Percentiles rank a stretch among this genome's conserved stretches.
Evolutionary conservation across 2,888 invertebrate species (phyloP).

Genomic region (Lepetodrilus schrolli): DNA sequence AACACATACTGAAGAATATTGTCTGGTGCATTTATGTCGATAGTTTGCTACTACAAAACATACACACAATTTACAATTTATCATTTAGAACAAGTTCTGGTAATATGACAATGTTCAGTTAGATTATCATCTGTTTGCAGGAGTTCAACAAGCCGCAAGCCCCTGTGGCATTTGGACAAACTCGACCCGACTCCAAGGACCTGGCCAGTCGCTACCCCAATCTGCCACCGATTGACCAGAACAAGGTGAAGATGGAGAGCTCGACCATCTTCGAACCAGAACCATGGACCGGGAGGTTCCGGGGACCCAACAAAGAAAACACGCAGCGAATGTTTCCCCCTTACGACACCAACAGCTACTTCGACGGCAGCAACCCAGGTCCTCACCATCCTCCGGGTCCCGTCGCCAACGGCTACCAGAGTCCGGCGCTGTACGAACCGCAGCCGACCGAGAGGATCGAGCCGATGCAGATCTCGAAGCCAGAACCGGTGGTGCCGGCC

Average conservation of each 20-base stretch:
- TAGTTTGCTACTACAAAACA: no score
- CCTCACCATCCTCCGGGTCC: neutral
- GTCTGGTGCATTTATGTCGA: no score
- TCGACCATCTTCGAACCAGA: constrained; percentile 64
- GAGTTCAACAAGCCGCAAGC: no score
- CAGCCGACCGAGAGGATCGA: constrained; percentile 18
- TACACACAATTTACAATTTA: no score
- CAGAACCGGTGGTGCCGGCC: constrained; percentile 1
- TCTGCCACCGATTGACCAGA: constrained; percentile 57
- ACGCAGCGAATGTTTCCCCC: constrained; percentile 28
- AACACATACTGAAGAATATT: no score
- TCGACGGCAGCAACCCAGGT: neutral
- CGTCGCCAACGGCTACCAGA: neutral
- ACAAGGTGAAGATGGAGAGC: constrained; percentile 52
- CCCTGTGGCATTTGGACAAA: constrained; percentile 32
- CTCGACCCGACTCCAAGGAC: constrained; percentile 61
- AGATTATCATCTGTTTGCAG: no score
- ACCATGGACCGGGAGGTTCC: constrained; percentile 48
- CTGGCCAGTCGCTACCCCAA: constrained; percentile 46
- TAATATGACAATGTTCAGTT: no score
- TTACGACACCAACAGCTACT: constrained; percentile 28
- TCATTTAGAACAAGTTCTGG: no score
- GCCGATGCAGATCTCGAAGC: no score
- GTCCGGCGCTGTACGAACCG: constrained; percentile 10
- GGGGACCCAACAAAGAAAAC: neutral